Evolutionary conservation across 2,797 vertebrate species (phyloP), one percentile per base, ranked within the genome.

Genomic region (Anabacerthia variegaticeps): DNA sequence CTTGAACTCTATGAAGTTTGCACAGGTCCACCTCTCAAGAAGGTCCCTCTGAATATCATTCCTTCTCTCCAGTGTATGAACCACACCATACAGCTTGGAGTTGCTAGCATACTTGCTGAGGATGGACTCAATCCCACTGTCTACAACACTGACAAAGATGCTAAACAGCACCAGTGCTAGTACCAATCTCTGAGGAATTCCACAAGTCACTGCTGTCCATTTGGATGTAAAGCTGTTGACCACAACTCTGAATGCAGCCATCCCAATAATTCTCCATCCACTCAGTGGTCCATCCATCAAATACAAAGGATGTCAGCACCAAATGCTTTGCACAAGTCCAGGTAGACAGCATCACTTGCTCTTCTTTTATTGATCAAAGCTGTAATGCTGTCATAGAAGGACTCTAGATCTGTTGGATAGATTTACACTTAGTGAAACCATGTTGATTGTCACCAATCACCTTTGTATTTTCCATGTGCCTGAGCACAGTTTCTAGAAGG

Each of bases 291-390:
- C 12, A 30, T 22, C 17, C 14, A 71, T 44, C 20, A 51, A 34
- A 83, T 34, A 14, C 6, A 30, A 24, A 63, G 11, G 11, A 7
- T 37, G 14, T 14, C 22, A 55, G 20, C 2, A 8, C 15, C 1
- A 1, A 51, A 37, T 51, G 16, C 17, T 58, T 34, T 71, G 20
- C 24, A 19, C 0, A 0, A 39, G 6, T 58, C n/a, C n/a, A n/a
- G 23, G 14, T 22, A 27, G 37, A 14, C 44, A 5, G 19, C 7
- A 22, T 9, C 14, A 6, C 1, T 19, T 65, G 10, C 32, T 63
- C 56, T 76, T 69, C 16, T 4, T 5, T 39, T 37, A 30, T 12
- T 24, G 14, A 26, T 58, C 21, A 65, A 65, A 56, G 13, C 36
- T 16, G 9, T 19, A 56, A 69, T 37, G 6, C 14, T 10, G 6